phyloP scores from a whole-genome alignment of 2,797 vertebrate species.

The Philypnodon macrostomus region DNA sequence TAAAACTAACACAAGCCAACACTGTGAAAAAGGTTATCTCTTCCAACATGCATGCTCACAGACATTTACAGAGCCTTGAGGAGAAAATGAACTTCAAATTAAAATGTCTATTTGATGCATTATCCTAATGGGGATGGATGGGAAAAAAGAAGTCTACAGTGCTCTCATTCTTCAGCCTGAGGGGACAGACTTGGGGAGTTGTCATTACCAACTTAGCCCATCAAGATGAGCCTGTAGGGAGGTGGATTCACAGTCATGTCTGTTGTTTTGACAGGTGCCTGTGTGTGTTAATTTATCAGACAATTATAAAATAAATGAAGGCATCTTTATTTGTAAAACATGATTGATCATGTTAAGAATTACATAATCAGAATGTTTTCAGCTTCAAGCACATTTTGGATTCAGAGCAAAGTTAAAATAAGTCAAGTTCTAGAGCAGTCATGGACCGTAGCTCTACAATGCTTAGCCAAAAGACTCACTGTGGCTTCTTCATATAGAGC shows the following conservation, averaged over 20 bases:
- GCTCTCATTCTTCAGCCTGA: conserved; percentile 67
- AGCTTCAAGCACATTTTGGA: conserved; percentile 10
- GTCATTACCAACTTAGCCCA: conserved; percentile 74
- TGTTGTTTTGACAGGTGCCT: conserved; percentile 79
- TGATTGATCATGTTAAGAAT: conserved; percentile 40
- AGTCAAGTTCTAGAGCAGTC: background rate
- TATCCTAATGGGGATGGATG: conserved; percentile 72
- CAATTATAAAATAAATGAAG: conserved; percentile 67
- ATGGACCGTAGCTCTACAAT: background rate
- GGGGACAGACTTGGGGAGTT: conserved; percentile 73
- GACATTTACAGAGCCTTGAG: conserved; percentile 75
- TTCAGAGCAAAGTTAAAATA: conserved; percentile 10
- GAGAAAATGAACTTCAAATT: conserved; percentile 78
- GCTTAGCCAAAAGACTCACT: background rate
- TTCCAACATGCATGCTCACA: conserved; percentile 44
- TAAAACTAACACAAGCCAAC: conserved; percentile 48
- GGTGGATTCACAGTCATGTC: conserved; percentile 63
- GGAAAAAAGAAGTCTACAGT: conserved; percentile 56
- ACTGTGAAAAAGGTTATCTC: conserved; percentile 66
- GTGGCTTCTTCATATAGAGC: too few relatives aligned
- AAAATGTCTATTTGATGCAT: conserved; percentile 78
- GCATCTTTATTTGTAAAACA: conserved; percentile 42
- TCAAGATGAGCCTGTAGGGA: conserved; percentile 69
- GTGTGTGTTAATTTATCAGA: conserved; percentile 72
- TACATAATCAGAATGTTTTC: conserved; percentile 13